phyloP scores from a whole-genome alignment of 2,797 vertebrate genomes.

The Staurois parvus region DNA sequence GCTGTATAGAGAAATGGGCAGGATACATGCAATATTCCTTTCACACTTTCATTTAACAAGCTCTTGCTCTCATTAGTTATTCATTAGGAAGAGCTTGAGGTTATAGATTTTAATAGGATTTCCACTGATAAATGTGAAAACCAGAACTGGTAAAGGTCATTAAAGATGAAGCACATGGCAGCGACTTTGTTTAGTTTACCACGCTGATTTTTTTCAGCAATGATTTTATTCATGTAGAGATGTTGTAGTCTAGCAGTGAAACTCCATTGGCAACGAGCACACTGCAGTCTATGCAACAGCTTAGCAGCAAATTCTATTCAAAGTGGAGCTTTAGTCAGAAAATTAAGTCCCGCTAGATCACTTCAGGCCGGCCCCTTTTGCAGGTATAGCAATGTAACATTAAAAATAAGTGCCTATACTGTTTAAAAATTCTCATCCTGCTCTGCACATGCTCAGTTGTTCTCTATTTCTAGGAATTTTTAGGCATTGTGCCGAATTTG shows the following conservation, averaged over 20 bases:
- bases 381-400: no score
- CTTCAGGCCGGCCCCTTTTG: no score
- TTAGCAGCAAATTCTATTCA: background rate
- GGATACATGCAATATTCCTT: slow-evolving; percentile 12
- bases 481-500: no score
- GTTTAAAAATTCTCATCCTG: no score
- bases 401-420: no score
- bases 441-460: no score
- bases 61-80: slow-evolving; percentile 51
- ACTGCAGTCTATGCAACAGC: background rate
- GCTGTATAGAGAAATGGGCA: slow-evolving; percentile 6
- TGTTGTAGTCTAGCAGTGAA: background rate
- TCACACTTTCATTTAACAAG: slow-evolving; percentile 42
- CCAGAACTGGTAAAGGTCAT: slow-evolving; percentile 18
- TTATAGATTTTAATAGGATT: slow-evolving; percentile 48
- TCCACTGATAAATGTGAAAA: slow-evolving; percentile 30
- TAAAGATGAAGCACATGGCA: background rate
- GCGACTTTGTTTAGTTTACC: slow-evolving; percentile 16
- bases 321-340: no score
- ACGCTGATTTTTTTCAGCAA: slow-evolving; percentile 18
- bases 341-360: no score
- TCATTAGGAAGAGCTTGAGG: slow-evolving; percentile 38
- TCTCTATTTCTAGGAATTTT: no score
- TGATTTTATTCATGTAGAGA: background rate
- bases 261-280: background rate